These are phyloP conservation scores for Copidosoma floridanum DNA, from an alignment of 1,140 invertebrate genomes.

Conservation along the genomic window DNA sequence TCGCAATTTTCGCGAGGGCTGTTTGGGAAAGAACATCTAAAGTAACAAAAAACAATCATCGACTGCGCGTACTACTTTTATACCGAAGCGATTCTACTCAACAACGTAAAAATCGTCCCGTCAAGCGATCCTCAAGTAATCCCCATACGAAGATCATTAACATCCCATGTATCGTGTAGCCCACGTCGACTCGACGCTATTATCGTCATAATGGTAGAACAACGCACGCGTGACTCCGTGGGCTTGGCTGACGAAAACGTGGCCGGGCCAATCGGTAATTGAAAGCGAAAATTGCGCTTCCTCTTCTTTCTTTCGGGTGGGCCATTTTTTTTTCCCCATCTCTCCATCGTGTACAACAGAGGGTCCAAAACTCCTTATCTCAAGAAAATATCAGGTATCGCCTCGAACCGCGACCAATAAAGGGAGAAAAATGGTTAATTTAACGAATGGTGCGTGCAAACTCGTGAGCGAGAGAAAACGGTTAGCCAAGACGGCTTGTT, in stretches of 20 bases:
- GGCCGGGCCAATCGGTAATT: slow-evolving; percentile 16
- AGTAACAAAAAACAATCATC: too few relatives aligned
- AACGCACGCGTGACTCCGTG: slow-evolving; percentile 7
- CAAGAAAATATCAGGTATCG: too few relatives aligned
- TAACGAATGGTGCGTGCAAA: slow-evolving; percentile 37
- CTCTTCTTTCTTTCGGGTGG: neutral
- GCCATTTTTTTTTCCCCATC: too few relatives aligned
- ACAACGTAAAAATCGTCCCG: slow-evolving; percentile 1
- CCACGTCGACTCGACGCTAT: neutral
- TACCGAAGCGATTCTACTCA: neutral
- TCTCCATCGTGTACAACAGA: too few relatives aligned
- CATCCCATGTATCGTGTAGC: neutral
- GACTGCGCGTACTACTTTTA: too few relatives aligned
- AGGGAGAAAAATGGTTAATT: slow-evolving; percentile 25
- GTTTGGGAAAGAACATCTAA: too few relatives aligned
- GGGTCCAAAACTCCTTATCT: too few relatives aligned
- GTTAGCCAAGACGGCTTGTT: slow-evolving; percentile 20
- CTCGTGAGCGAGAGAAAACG: slow-evolving; percentile 35
- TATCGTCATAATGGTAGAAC: neutral
- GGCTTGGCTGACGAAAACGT: neutral
- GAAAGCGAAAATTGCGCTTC: slow-evolving; percentile 25
- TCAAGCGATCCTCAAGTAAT: too few relatives aligned
- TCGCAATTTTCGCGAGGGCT: too few relatives aligned
- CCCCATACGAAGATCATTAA: slow-evolving; percentile 5
- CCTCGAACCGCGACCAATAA: slow-evolving; percentile 3